These are phyloP conservation scores for Polypedilum vanderplanki DNA, from an alignment of 1,140 invertebrate species.

Conservation along the genomic window DNA sequence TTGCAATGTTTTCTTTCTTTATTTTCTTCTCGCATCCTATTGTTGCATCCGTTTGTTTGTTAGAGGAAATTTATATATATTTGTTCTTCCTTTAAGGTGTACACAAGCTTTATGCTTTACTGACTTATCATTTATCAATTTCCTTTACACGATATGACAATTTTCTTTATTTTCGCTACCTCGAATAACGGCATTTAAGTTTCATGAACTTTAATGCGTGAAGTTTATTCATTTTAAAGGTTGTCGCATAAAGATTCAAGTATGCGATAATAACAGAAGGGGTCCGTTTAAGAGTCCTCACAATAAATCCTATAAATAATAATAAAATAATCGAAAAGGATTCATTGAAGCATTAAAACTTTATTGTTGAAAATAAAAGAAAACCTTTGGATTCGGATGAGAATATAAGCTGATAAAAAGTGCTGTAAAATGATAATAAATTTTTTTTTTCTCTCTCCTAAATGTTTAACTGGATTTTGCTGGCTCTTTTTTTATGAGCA, in stretches of 20 bases:
- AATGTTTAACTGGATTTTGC: not conserved
- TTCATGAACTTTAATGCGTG: too few species aligned
- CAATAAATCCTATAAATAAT: not conserved
- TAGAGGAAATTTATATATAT: not conserved
- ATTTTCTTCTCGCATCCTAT: not conserved
- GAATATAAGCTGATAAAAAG: constrained; percentile 6
- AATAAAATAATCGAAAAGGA: constrained; percentile 4
- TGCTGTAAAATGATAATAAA: constrained; percentile 4
- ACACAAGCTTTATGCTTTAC: not conserved
- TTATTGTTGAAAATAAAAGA: constrained; percentile 11
- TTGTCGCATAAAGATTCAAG: too few species aligned
- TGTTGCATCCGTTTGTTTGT: not conserved
- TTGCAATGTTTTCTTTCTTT: not conserved
- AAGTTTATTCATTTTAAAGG: too few species aligned
- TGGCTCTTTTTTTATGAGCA: not conserved
- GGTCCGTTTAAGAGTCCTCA: not conserved
- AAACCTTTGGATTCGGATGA: not conserved
- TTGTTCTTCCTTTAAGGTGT: not conserved
- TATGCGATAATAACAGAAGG: too few species aligned
- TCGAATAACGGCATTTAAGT: too few species aligned
- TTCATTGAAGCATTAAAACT: not conserved
- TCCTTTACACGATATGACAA: too few species aligned
- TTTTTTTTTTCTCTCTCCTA: not conserved
- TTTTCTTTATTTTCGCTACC: too few species aligned
- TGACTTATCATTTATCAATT: not conserved